These are phyloP conservation scores for Lutraria lutraria DNA, from an alignment of 2,888 invertebrate genomes.

Conservation along the genomic window DNA sequence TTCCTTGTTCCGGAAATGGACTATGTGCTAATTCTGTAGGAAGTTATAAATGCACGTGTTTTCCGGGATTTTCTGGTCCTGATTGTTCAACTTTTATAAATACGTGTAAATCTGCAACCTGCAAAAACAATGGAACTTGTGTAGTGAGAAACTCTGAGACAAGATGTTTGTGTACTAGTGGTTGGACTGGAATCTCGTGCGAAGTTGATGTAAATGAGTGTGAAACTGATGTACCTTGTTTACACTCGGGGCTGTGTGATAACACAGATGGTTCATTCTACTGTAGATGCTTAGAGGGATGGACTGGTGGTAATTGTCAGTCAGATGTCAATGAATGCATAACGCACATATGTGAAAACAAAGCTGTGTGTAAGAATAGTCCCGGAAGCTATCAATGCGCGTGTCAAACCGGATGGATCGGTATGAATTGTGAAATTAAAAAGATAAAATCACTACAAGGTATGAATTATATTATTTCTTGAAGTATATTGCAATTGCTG, in stretches of 20 bases:
- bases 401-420: constrained; percentile 71
- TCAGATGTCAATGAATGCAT: constrained; percentile 70
- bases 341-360: constrained; percentile 60
- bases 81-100: constrained; percentile 90
- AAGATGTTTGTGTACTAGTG: constrained; percentile 42
- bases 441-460: constrained; percentile 21
- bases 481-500: background rate
- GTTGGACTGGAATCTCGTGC: constrained; percentile 55
- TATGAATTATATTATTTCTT: background rate
- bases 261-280: constrained; percentile 56
- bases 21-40: constrained; percentile 55
- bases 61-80: constrained; percentile 92
- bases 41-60: constrained; percentile 92
- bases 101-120: constrained; percentile 69
- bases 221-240: constrained; percentile 42
- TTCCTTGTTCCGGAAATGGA: constrained; percentile 56
- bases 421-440: constrained; percentile 70
- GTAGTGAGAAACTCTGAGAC: constrained; percentile 38
- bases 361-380: constrained; percentile 66
- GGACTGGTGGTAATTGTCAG: constrained; percentile 54
- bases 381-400: constrained; percentile 70
- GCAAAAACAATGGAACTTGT: constrained; percentile 58
- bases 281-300: constrained; percentile 56
- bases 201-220: constrained; percentile 69
- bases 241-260: constrained; percentile 40